phyloP scores from a whole-genome alignment of 2,113 vertebrate genomes.

The Callithrix jacchus region DNA sequence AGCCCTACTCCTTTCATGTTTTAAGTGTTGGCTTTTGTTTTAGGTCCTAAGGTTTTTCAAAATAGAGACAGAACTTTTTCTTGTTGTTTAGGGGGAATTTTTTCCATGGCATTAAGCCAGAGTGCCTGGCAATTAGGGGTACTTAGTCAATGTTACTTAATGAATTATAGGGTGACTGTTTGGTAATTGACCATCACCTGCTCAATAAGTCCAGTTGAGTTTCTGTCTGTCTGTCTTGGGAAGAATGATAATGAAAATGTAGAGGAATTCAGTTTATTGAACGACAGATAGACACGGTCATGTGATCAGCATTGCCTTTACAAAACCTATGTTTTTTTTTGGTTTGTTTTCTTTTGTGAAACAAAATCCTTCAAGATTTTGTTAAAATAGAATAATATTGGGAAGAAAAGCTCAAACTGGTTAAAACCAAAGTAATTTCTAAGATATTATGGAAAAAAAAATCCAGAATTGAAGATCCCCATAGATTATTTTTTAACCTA shows the following conservation, averaged over 20 bases:
- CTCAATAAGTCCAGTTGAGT: neutral
- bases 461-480: neutral
- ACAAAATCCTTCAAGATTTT: slow-evolving; percentile 20
- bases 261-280: neutral
- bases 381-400: slow-evolving; percentile 26
- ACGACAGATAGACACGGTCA: neutral
- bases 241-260: slow-evolving; percentile 32
- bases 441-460: slow-evolving; percentile 38
- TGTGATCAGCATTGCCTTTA: slow-evolving; percentile 16
- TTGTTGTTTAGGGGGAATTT: neutral
- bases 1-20: neutral
- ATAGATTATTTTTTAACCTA: slow-evolving; percentile 27
- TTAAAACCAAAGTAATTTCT: slow-evolving; percentile 49
- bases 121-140: neutral
- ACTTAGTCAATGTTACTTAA: neutral
- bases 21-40: slow-evolving; percentile 41
- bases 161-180: slow-evolving; percentile 8
- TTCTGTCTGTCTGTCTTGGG: neutral
- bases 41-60: neutral
- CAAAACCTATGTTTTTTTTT: neutral
- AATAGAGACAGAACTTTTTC: neutral
- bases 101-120: neutral
- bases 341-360: neutral
- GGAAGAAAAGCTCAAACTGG: neutral
- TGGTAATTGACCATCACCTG: neutral